Evolutionary conservation across 1,140 invertebrate species (phyloP), one percentile per base, ranked within the genome.

Genomic region (Drosophila obscura): DNA sequence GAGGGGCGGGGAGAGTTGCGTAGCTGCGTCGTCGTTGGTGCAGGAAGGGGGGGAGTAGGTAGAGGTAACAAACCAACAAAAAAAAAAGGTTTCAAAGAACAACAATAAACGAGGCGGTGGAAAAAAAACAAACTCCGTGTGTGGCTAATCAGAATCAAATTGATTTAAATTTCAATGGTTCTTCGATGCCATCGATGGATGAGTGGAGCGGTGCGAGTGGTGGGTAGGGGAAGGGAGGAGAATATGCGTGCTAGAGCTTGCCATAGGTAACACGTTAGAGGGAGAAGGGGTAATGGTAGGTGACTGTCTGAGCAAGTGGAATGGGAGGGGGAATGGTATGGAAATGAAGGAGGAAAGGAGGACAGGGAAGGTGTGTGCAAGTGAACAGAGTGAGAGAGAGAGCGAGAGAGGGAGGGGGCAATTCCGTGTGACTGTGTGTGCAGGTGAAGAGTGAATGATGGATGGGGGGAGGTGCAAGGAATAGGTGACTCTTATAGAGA

Each of bases 81-180:
- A 55, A 58, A 65, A 63, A 80, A 76, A 68, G 72, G 77, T 80
- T 84, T 26, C 39, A 61, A 5, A 16, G 11, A 24, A 35, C 50
- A 39, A 39, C 35, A 39, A 39, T 39, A 39, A 39, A 39, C 35
- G 35, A 39, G 35, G 35, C 9, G 44, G 13, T 16, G 19, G 9
- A 63, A 48, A 52, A 80, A 84, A 13, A 64, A 48, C 51, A 80
- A 85, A 85, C 82, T 85, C 82, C 82, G 82, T 85, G 82, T 85
- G 82, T 85, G 82, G 82, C 82, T 85, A 85, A 85, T 85, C 82
- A 85, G 82, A 85, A 85, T 82, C 82, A 85, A 85, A 85, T 85
- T 85, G 82, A 85, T 85, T 85, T 87, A 78, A 85, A 85, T 85
- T 85, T 85, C 78, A 85, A 85, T 87, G 82, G 62, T 81, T 85